Base-by-base conservation (phyloP, 35 echinoderm and acorn worm genomes). In the Lytechinus variegatus region DNA sequence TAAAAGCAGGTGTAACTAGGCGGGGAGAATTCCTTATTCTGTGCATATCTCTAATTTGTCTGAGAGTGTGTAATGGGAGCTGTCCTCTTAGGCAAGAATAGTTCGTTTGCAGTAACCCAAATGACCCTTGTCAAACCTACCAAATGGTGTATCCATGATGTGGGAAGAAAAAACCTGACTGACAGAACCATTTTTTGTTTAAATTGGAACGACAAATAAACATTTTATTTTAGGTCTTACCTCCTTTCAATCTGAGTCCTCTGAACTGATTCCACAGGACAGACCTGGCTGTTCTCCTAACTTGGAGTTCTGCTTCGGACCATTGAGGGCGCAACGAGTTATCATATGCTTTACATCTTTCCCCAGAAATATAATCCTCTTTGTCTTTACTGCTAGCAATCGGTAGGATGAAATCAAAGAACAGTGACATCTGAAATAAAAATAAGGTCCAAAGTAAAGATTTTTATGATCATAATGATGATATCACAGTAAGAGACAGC, bases 351-450 rank as follows among this genome's bases (percentile, higher is more conserved):
- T 95, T 96, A 52, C 97, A 86, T 16, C 91, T 94, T 53, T 99
- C 96, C 13, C 98, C 98, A 3, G 97, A 95, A 5, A 98, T 91
- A 53, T 95, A 99, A 9, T 97, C 95, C 56, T 99, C 98, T 58
- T 99, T 95, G 9, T 56, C 96, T n/a, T 96, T 96, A 55, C 96
- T 97, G 86, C 87, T 94, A 10, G 95, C 95, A 51, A 99, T 95
- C 51, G 96, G 95, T 53, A 99, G 93, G 12, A 99, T 95, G 60
- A 99, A 60, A 92, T 99, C 98, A 96, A 99, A 99, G 93, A 98
- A 99, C 60, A 99, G 86, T 11, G 98, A 99, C 24, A 99, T 56
- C 98, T 99, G 90, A 9, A 86, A 87, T 24, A 16, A 24, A 79
- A 79, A 79, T 79, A 8, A 79, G 94, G 60, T 27, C 58, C 7